A percentile compares a stretch with the other conserved stretches of the same genome.
Conservation (phyloP, 2,113 vertebrate species). For the Tragelaphus scriptus region DNA sequence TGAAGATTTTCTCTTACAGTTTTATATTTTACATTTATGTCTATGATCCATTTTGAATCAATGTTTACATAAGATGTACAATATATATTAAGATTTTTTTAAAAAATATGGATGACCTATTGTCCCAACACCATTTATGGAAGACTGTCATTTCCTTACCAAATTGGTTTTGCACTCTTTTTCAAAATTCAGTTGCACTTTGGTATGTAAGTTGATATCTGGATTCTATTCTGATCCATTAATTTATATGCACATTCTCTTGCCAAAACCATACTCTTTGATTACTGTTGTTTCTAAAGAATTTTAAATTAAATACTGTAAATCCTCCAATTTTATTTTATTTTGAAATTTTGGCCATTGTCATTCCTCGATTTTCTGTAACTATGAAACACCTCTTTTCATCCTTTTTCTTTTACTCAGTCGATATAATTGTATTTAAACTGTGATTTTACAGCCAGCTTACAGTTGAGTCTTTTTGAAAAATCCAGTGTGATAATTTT, state of each 20-base stretch:
- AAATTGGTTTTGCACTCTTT: background rate
- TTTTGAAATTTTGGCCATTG: background rate
- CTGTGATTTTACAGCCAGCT: background rate
- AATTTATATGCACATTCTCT: background rate
- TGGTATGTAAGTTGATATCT: background rate
- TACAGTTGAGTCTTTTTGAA: background rate
- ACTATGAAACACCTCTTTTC: background rate
- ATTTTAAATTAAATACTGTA: background rate
- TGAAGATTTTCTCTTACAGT: background rate
- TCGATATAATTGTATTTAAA: background rate
- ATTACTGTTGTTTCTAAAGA: background rate
- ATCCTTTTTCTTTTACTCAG: background rate
- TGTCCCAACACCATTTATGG: background rate
- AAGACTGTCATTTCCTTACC: background rate
- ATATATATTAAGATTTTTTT: background rate
- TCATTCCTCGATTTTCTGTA: background rate
- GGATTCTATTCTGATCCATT: background rate
- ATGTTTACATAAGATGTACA: background rate
- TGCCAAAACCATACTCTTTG: background rate
- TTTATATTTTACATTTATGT: background rate
- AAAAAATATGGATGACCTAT: background rate
- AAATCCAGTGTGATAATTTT: background rate
- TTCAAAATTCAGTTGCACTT: background rate
- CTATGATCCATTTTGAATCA: background rate
- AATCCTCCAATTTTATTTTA: background rate